These are phyloP conservation scores for Tubulanus polymorphus DNA, from an alignment of 2,888 invertebrate genomes.

Conservation along the genomic window DNA sequence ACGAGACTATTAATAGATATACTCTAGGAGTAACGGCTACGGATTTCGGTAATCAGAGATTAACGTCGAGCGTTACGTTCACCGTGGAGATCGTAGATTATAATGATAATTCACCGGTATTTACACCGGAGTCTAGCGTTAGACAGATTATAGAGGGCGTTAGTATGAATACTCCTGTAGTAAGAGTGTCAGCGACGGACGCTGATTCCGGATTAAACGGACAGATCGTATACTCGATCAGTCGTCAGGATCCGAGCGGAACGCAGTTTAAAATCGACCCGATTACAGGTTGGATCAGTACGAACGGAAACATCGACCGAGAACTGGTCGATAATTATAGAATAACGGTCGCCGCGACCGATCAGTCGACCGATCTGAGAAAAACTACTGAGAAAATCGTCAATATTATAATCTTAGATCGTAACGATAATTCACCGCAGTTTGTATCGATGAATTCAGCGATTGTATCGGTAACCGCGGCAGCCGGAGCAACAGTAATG, in stretches of 20 bases:
- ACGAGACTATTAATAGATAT: conserved; percentile 77
- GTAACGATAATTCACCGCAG: conserved; percentile 86
- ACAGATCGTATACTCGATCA: conserved; percentile 73
- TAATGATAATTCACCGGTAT: conserved; percentile 90
- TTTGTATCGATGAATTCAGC: conserved; percentile 77
- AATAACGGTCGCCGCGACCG: conserved; percentile 84
- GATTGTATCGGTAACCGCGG: conserved; percentile 58
- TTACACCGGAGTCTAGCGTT: conserved; percentile 82
- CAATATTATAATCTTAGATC: conserved; percentile 79
- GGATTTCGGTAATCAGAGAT: conserved; percentile 56
- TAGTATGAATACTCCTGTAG: conserved; percentile 72
- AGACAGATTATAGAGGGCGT: conserved; percentile 81
- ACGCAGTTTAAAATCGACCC: conserved; percentile 76
- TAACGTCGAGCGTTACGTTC: conserved; percentile 70
- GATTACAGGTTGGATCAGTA: conserved; percentile 82
- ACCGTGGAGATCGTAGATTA: conserved; percentile 83
- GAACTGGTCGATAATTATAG: conserved; percentile 85
- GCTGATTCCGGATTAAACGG: conserved; percentile 85
- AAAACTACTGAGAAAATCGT: conserved; percentile 86
- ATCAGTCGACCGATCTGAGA: conserved; percentile 72
- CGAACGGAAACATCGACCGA: conserved; percentile 80
- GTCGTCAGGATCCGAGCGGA: conserved; percentile 78
- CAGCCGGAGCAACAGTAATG: conserved; percentile 65
- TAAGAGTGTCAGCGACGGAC: conserved; percentile 83
- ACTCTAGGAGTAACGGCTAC: conserved; percentile 80